Conservation (phyloP, 2,888 invertebrate genomes). For the Pyralis farinalis region DNA sequence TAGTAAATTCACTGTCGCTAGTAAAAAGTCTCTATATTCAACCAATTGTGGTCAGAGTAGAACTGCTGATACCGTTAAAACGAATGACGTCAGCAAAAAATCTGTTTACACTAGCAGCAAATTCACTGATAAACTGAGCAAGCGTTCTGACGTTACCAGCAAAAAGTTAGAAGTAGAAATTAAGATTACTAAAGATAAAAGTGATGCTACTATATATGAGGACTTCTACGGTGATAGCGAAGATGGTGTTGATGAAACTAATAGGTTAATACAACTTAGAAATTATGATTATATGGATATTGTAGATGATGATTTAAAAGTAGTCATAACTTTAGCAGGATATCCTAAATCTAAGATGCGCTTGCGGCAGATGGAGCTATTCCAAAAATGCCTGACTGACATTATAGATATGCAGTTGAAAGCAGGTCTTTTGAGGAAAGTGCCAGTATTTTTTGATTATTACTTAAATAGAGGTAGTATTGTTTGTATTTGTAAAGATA, state of each 20-base stretch:
- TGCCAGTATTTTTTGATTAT: slow-evolving; percentile 59
- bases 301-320: slow-evolving; percentile 55
- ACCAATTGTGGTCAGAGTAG: slow-evolving; percentile 35
- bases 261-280: slow-evolving; percentile 54
- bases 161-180: slow-evolving; percentile 34
- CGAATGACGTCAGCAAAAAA: slow-evolving; percentile 23
- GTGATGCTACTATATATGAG: slow-evolving; percentile 47
- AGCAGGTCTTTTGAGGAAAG: slow-evolving; percentile 49
- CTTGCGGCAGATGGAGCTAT: slow-evolving; percentile 54
- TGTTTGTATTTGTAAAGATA: slow-evolving; percentile 64
- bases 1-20: slow-evolving; percentile 25
- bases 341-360: slow-evolving; percentile 66
- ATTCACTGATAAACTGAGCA: slow-evolving; percentile 31
- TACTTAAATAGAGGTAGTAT: slow-evolving; percentile 65
- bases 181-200: slow-evolving; percentile 19
- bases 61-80: slow-evolving; percentile 31
- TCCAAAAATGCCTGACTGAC: slow-evolving; percentile 50
- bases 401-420: slow-evolving; percentile 66
- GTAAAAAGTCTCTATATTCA: slow-evolving; percentile 21
- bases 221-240: slow-evolving; percentile 56
- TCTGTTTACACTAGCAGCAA: slow-evolving; percentile 38
- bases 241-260: slow-evolving; percentile 56
- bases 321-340: slow-evolving; percentile 57
- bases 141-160: slow-evolving; percentile 41
- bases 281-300: slow-evolving; percentile 59